phyloP scores from a whole-genome alignment of 2,113 vertebrate genomes.

The Hemichromis elongatus region DNA sequence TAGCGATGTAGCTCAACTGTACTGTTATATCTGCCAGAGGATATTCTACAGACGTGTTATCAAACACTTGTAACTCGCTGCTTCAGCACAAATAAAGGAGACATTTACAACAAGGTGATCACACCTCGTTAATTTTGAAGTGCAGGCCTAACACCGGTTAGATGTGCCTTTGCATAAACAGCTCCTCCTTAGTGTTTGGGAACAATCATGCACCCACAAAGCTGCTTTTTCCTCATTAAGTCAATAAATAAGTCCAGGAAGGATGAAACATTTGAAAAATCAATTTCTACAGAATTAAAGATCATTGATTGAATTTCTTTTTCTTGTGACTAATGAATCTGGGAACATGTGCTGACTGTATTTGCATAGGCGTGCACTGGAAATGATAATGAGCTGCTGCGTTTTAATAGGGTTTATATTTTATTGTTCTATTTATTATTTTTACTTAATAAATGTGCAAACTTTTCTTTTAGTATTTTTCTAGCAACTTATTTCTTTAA shows the following conservation, averaged over 20 bases:
- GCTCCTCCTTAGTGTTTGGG: neutral
- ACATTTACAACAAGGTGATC: neutral
- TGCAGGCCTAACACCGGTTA: constrained; percentile 13
- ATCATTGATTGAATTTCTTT: neutral
- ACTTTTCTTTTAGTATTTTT: neutral
- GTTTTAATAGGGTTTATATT: constrained; percentile 19
- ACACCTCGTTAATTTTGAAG: constrained; percentile 16
- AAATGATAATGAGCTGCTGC: neutral
- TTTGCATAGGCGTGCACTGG: neutral
- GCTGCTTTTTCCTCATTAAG: neutral
- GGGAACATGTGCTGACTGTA: neutral
- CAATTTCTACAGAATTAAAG: neutral
- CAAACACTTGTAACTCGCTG: neutral
- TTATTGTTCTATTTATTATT: neutral
- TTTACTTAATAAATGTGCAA: neutral
- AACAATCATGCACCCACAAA: neutral
- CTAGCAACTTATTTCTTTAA: neutral
- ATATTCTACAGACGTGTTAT: neutral
- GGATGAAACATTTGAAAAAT: neutral
- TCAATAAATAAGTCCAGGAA: neutral
- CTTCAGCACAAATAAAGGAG: neutral
- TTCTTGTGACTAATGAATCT: neutral
- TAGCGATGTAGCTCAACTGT: neutral
- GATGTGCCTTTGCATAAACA: constrained; percentile 34
- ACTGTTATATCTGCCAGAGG: neutral